A percentile compares a stretch with the other conserved stretches of the same genome.
Evolutionary conservation across 2,113 vertebrate species (phyloP).

Genomic region (Datnioides undecimradiatus): DNA sequence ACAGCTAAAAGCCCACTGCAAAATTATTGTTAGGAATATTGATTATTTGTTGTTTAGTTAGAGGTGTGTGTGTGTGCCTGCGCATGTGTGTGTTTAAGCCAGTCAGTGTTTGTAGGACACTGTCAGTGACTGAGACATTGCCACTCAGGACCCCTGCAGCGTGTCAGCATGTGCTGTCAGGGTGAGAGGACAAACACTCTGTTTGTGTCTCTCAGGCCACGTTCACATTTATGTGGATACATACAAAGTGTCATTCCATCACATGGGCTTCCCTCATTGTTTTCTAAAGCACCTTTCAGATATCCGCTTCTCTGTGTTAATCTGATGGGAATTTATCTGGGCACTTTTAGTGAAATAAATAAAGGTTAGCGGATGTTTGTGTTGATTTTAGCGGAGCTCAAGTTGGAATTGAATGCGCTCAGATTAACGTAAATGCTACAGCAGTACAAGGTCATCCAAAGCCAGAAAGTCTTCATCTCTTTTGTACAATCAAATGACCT

Average conservation of each 20-base stretch:
- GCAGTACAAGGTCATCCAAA: too few species aligned
- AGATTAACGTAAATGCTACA: neutral
- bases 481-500: neutral
- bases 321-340: too few species aligned
- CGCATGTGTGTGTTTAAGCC: too few species aligned
- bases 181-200: conserved; percentile 14
- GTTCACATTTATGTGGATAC: neutral
- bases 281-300: neutral
- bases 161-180: conserved; percentile 30
- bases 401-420: neutral
- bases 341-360: too few species aligned
- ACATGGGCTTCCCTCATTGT: neutral
- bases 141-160: conserved; percentile 4
- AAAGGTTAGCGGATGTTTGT: too few species aligned
- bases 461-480: too few species aligned
- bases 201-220: neutral
- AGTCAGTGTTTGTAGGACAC: neutral
- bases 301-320: neutral
- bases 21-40: neutral
- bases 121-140: neutral
- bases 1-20: neutral
- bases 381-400: too few species aligned
- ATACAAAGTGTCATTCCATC: neutral
- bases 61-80: neutral
- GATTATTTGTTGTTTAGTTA: neutral